Evolutionary conservation across 2,888 invertebrate genomes (phyloP), one percentile per base, ranked within the genome.

Genomic region (Eucera pruinosa): DNA sequence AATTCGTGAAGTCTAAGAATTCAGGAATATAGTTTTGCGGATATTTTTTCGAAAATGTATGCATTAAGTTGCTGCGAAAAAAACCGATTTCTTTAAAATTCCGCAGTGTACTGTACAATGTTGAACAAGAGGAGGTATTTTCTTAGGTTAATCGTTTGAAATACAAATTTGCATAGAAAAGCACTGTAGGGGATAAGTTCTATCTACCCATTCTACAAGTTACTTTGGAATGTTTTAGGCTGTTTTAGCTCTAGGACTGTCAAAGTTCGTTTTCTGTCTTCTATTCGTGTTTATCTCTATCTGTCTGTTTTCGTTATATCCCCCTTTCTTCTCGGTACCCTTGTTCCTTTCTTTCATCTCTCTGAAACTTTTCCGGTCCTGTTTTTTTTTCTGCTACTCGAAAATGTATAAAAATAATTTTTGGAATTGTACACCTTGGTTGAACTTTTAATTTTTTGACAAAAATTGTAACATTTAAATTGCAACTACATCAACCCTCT

Each of bases 121-220:
- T n/a, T 11, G 58, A 9, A 20, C 41, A 72, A 36, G 58, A 48
- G 15, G 52, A 68, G 70, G 43, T 87, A 80, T 87, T 87, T 86
- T 82, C 77, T 45, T 79, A 80, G 82, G 76, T 85, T 87, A 87
- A 87, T 87, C 81, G 82, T 80, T 84, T 62, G 83, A 81, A 85
- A 85, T 81, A 78, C 70, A 80, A 79, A 87, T 86, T 87, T 85
- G 70, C 86, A 87, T 85, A 82, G 82, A 80, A 83, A 87, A 87
- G 86, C 82, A 86, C 61, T 52, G 68, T 45, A 23, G 69, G 57
- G 48, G 36, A 58, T 54, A 60, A 20, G 55, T 47, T 33, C 69
- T 69, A 48, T 41, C 66, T 47, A 52, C 58, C 55, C 47, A 18
- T 61, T 27, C 36, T 30, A 57, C 76, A 43, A 45, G 36, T 47